Evolutionary conservation across 1,140 invertebrate genomes (phyloP).

Genomic region (Aradophagus sp.): DNA sequence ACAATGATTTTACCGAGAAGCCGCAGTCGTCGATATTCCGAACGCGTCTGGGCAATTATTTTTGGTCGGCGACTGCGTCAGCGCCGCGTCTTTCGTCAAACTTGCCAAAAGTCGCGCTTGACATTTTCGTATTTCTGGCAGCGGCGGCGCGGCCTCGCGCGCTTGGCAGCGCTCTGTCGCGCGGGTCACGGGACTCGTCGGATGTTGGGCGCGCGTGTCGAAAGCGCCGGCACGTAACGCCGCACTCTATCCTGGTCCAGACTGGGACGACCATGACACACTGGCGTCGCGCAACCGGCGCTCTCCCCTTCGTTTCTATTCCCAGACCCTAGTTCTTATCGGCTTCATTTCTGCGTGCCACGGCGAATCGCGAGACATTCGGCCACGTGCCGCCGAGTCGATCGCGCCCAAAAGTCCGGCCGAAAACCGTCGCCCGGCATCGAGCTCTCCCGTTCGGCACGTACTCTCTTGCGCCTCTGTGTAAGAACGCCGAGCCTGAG

Average conservation of each 20-base stretch:
- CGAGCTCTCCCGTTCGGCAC: constrained; percentile 55
- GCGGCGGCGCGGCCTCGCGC: constrained; percentile 10
- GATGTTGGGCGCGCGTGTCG: constrained; percentile 7
- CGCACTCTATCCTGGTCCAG: constrained; percentile 39
- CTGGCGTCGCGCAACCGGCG: constrained; percentile 34
- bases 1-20: too few relatives aligned
- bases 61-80: constrained; percentile 21
- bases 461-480: too few relatives aligned
- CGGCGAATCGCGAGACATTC: constrained; percentile 18
- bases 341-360: constrained; percentile 26
- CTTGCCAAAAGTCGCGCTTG: constrained; percentile 32
- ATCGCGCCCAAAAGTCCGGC: constrained; percentile 6
- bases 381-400: constrained; percentile 7
- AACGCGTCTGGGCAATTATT: constrained; percentile 40
- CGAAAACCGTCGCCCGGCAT: constrained; percentile 45
- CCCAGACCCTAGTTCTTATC: constrained; percentile 30
- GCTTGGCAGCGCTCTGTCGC: constrained; percentile 16
- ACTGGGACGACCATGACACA: constrained; percentile 50
- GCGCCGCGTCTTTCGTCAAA: constrained; percentile 29
- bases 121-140: constrained; percentile 46
- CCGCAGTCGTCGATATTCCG: too few relatives aligned
- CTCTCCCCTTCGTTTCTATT: constrained; percentile 51
- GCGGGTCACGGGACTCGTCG: constrained; percentile 4
- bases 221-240: constrained; percentile 18
- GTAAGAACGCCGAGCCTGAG: too few relatives aligned